Percentiles rank a stretch among this genome's conserved stretches.
Conservation (phyloP, 2,888 invertebrate genomes). For the Acronicta alni region DNA sequence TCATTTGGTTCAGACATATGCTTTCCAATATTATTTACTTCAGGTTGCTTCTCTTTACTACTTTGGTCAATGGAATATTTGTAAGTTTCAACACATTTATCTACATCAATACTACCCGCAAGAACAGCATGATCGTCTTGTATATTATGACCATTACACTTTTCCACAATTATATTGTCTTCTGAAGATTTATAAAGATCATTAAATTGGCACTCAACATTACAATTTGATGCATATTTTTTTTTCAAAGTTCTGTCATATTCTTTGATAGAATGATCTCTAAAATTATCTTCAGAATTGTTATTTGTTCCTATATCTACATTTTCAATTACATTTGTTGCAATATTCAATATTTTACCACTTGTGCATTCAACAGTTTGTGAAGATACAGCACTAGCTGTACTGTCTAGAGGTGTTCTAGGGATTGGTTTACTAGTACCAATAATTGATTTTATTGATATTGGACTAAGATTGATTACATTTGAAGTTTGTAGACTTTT, state of each 20-base stretch:
- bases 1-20: background rate
- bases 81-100: constrained; percentile 1
- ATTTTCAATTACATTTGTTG: constrained; percentile 2
- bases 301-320: background rate
- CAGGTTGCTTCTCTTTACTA: background rate
- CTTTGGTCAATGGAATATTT: constrained; percentile 1
- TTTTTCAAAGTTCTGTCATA: too few species aligned
- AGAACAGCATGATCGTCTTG: background rate
- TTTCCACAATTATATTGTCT: background rate
- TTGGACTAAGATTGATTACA: constrained; percentile 54
- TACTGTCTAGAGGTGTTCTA: constrained; percentile 4
- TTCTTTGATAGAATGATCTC: too few species aligned
- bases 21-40: constrained; percentile 10
- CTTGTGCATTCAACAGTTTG: background rate
- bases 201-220: too few species aligned
- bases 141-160: constrained; percentile 4
- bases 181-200: too few species aligned
- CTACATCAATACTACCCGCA: background rate
- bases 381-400: background rate
- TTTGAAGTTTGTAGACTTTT: constrained; percentile 43
- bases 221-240: too few species aligned
- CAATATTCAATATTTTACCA: constrained; percentile 1
- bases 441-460: constrained; percentile 60
- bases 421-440: constrained; percentile 6
- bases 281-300: background rate